These are phyloP conservation scores for Drosophila prolongata DNA, from an alignment of 2,888 invertebrate genomes.

Conservation along the genomic window DNA sequence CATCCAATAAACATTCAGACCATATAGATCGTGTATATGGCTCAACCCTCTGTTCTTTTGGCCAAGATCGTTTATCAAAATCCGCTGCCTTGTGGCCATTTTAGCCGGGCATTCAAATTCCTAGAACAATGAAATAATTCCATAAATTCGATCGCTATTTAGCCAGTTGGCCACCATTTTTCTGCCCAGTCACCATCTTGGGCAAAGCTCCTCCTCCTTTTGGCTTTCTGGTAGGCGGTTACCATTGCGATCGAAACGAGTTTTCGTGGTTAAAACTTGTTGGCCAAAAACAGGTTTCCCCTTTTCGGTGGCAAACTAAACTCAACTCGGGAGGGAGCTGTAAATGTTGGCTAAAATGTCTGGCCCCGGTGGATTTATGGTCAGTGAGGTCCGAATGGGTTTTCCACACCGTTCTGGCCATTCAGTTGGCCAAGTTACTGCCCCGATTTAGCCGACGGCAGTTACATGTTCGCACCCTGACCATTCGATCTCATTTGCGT, in stretches of 20 bases:
- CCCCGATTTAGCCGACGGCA: constrained; percentile 63
- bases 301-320: constrained; percentile 59
- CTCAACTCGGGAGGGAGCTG: constrained; percentile 47
- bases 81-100: constrained; percentile 60
- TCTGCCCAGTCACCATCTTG: constrained; percentile 67
- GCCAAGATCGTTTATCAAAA: constrained; percentile 63
- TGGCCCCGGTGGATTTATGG: constrained; percentile 68
- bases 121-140: constrained; percentile 81
- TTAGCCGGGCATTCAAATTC: constrained; percentile 70
- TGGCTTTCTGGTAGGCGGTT: constrained; percentile 59
- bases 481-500: constrained; percentile 74
- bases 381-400: constrained; percentile 75
- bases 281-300: constrained; percentile 65
- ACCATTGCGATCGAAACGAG: constrained; percentile 69
- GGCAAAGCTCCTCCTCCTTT: constrained; percentile 77
- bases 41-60: constrained; percentile 7
- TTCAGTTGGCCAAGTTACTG: constrained; percentile 44
- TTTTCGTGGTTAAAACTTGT: constrained; percentile 59
- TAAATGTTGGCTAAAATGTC: constrained; percentile 71
- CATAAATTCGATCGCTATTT: constrained; percentile 79
- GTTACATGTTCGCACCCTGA: constrained; percentile 51
- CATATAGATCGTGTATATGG: constrained; percentile 2
- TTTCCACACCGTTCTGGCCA: constrained; percentile 54
- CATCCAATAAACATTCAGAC: constrained; percentile 71
- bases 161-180: constrained; percentile 80